phyloP scores from a whole-genome alignment of 1,140 invertebrate species.

The Brachionus angularis region DNA sequence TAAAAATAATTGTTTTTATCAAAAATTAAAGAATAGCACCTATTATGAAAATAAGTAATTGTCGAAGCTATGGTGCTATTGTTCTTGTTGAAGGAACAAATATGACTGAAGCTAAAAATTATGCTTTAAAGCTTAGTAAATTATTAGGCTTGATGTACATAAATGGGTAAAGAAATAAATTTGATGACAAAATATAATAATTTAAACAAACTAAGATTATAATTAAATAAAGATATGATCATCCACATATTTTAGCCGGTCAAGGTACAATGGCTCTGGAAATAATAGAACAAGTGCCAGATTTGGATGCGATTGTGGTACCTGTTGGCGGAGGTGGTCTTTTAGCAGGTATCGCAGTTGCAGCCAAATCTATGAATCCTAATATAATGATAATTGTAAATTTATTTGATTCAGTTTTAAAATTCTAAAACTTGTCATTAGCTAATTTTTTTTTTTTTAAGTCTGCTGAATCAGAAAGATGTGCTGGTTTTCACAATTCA shows the following conservation, averaged over 20 bases:
- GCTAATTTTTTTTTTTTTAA: conserved; percentile 53
- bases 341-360: conserved; percentile 78
- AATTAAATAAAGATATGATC: conserved; percentile 68
- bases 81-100: conserved; percentile 77
- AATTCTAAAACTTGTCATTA: neutral
- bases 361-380: conserved; percentile 77
- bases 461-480: conserved; percentile 86
- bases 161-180: too few relatives aligned
- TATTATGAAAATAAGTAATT: conserved; percentile 87
- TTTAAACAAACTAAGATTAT: neutral
- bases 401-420: conserved; percentile 25
- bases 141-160: conserved; percentile 22
- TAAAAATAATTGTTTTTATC: neutral
- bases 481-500: conserved; percentile 74
- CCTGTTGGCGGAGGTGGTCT: conserved; percentile 81
- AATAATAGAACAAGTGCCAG: conserved; percentile 72
- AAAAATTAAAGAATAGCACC: conserved; percentile 64
- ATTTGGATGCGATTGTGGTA: conserved; percentile 63
- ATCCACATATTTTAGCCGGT: conserved; percentile 85
- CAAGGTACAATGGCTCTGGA: conserved; percentile 87
- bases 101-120: conserved; percentile 66
- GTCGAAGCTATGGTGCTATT: conserved; percentile 73
- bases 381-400: conserved; percentile 65
- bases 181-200: too few relatives aligned
- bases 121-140: conserved; percentile 41